These are phyloP conservation scores for Orchesella flavescens DNA, from an alignment of 2,888 invertebrate species.

Conservation along the genomic window DNA sequence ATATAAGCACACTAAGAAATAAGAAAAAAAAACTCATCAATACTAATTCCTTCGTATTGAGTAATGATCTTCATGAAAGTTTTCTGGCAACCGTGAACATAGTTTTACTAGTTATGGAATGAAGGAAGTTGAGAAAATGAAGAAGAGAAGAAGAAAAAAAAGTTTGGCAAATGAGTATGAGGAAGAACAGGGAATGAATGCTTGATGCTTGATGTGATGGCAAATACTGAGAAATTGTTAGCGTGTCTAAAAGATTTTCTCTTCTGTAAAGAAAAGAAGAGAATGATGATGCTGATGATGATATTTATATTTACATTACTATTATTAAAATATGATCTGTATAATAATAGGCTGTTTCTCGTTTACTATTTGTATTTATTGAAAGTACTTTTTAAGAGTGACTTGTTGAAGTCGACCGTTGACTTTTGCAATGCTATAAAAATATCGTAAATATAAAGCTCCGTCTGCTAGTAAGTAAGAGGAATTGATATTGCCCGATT, in stretches of 20 bases:
- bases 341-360: too few relatives aligned
- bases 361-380: too few relatives aligned
- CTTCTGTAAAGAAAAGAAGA: not conserved
- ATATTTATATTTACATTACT: constrained; percentile 3
- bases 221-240: not conserved
- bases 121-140: constrained; percentile 1
- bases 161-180: constrained; percentile 48
- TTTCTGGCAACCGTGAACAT: constrained; percentile 45
- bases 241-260: constrained; percentile 9
- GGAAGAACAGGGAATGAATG: constrained; percentile 1
- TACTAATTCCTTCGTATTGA: constrained; percentile 53
- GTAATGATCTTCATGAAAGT: constrained; percentile 57
- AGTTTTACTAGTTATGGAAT: not conserved
- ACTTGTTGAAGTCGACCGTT: too few relatives aligned
- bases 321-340: not conserved
- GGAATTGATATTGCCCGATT: constrained; percentile 16
- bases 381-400: too few relatives aligned
- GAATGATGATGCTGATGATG: too few relatives aligned
- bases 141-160: not conserved
- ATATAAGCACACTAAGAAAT: not conserved
- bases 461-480: not conserved
- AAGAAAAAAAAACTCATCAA: constrained; percentile 51
- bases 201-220: not conserved
- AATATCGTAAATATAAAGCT: not conserved
- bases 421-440: too few relatives aligned